These are phyloP conservation scores for Accipiter cooperii DNA, from an alignment of 2,113 vertebrate genomes.

Conservation along the genomic window DNA sequence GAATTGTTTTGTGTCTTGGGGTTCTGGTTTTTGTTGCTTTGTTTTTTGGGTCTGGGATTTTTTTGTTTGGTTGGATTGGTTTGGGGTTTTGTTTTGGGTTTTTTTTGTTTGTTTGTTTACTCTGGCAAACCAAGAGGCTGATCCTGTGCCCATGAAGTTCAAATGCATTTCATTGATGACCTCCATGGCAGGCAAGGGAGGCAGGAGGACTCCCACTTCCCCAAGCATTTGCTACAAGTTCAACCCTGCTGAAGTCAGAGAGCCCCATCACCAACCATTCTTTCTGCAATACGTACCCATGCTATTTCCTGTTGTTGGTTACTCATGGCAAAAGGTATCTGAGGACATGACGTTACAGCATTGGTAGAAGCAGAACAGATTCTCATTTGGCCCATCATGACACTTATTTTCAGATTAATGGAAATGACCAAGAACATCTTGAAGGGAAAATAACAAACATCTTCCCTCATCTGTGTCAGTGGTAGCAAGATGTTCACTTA, in stretches of 20 bases:
- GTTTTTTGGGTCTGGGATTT: not conserved
- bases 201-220: not conserved
- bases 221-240: not conserved
- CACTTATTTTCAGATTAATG: not conserved
- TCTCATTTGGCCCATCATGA: not conserved
- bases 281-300: not conserved
- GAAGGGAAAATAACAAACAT: not conserved
- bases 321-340: not conserved
- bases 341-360: fast-evolving
- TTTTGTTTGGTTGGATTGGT: not conserved
- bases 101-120: not conserved
- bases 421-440: not conserved
- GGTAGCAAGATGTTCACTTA: not conserved
- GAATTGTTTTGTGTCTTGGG: not conserved
- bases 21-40: not conserved
- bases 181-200: not conserved
- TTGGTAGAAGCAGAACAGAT: not conserved
- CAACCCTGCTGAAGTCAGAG: not conserved
- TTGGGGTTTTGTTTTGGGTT: not conserved
- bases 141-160: not conserved
- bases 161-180: not conserved
- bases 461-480: not conserved
- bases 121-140: not conserved
- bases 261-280: not conserved
- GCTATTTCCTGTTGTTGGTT: not conserved